phyloP scores from a whole-genome alignment of 2,888 invertebrate species.

The Mechanitis mazaeus region DNA sequence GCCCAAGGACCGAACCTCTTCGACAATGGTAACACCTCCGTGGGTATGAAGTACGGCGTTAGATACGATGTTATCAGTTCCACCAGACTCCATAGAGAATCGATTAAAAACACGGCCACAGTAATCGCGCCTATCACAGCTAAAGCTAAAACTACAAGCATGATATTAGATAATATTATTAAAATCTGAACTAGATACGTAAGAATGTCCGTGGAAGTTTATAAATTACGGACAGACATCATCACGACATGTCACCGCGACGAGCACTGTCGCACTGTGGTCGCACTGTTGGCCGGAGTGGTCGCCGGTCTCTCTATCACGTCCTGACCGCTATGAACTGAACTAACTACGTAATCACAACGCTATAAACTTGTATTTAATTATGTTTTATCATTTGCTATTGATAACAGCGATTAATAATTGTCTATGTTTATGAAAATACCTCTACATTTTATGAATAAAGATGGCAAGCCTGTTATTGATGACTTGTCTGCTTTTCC shows the following conservation, averaged over 20 bases:
- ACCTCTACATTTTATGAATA: too few species aligned
- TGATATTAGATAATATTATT: slow-evolving; percentile 10
- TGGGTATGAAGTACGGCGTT: slow-evolving; percentile 80
- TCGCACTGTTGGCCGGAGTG: neutral
- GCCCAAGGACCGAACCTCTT: slow-evolving; percentile 91
- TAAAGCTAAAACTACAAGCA: slow-evolving; percentile 35
- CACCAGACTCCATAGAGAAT: slow-evolving; percentile 78
- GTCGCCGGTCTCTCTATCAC: too few species aligned
- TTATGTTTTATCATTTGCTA: too few species aligned
- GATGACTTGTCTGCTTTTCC: too few species aligned
- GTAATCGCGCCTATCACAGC: slow-evolving; percentile 72
- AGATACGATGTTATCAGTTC: slow-evolving; percentile 78
- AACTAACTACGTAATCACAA: too few species aligned
- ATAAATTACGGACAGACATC: slow-evolving; percentile 30
- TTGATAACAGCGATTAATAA: too few species aligned
- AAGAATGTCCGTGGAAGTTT: slow-evolving; percentile 18
- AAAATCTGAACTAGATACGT: slow-evolving; percentile 10
- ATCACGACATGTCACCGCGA: slow-evolving; percentile 34
- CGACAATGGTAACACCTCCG: slow-evolving; percentile 76
- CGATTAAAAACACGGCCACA: slow-evolving; percentile 68
- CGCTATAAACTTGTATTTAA: too few species aligned
- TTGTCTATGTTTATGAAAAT: too few species aligned
- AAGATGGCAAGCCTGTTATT: too few species aligned
- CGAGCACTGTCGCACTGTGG: slow-evolving; percentile 34
- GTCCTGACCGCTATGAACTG: too few species aligned